These are phyloP conservation scores for Calliphora vomitoria DNA, from an alignment of 2,888 invertebrate species.

Conservation along the genomic window DNA sequence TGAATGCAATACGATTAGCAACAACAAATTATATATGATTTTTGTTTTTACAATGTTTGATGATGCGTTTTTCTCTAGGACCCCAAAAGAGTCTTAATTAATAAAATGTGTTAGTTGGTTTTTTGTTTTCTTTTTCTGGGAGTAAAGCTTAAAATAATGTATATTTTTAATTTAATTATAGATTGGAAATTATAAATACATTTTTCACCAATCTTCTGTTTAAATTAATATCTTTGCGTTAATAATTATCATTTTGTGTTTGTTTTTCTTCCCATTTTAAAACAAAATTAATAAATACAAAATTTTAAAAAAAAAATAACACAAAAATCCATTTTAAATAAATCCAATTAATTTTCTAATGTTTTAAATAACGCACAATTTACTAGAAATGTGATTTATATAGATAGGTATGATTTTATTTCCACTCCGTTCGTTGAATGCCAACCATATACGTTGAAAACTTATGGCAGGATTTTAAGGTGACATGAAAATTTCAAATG, in stretches of 20 bases:
- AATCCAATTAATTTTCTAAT: conserved; percentile 49
- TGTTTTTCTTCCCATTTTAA: conserved; percentile 33
- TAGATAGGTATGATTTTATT: conserved; percentile 14
- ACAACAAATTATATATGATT: conserved; percentile 59
- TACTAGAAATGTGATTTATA: conserved; percentile 44
- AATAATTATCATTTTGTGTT: conserved; percentile 17
- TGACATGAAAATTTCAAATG: conserved; percentile 42
- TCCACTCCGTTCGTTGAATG: conserved; percentile 42
- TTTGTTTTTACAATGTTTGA: conserved; percentile 50
- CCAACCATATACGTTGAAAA: conserved; percentile 42
- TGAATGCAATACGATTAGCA: conserved; percentile 63
- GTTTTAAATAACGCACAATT: conserved; percentile 40
- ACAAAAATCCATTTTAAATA: conserved; percentile 57
- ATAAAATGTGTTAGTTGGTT: not conserved
- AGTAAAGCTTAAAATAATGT: conserved; percentile 11
- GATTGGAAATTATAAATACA: not conserved
- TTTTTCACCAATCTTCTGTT: not conserved
- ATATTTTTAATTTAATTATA: not conserved
- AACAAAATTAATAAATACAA: conserved; percentile 61
- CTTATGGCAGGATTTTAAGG: conserved; percentile 54
- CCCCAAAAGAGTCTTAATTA: conserved; percentile 1
- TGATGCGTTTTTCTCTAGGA: conserved; percentile 29
- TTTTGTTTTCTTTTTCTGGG: not conserved
- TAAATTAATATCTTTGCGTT: conserved; percentile 9
- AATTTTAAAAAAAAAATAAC: conserved; percentile 40